A percentile compares a stretch with the other conserved stretches of the same genome.
These are phyloP conservation scores for Nesogale talazaci DNA, from an alignment of 2,113 vertebrate genomes.

Conservation along the genomic window DNA sequence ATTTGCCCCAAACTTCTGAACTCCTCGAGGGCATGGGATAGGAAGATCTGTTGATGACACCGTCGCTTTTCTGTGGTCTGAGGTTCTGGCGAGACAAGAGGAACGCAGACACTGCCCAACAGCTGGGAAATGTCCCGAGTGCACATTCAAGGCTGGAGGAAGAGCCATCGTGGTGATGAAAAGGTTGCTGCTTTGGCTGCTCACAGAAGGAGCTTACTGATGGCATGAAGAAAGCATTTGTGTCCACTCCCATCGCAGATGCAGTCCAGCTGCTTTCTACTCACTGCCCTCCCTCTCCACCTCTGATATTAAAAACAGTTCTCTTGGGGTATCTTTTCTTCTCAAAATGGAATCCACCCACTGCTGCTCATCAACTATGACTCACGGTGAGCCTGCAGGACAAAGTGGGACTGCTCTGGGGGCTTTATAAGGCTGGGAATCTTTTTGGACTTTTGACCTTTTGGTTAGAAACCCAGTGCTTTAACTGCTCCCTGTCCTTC, in stretches of 20 bases:
- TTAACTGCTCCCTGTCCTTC: background rate
- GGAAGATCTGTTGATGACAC: background rate
- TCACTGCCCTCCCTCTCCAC: conserved; percentile 2
- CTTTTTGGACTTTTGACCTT: too few species aligned
- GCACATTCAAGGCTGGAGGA: background rate
- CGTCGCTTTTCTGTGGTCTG: conserved; percentile 9
- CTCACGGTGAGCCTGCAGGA: background rate
- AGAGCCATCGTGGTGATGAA: conserved; percentile 63
- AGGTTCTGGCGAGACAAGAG: background rate
- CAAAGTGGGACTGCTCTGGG: background rate
- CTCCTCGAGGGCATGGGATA: background rate
- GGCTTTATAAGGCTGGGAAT: background rate
- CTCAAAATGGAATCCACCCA: background rate
- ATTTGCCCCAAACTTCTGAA: background rate
- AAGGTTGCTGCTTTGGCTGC: conserved; percentile 25
- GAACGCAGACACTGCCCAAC: background rate
- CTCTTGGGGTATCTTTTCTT: conserved; percentile 20
- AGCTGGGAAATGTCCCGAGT: conserved; percentile 71
- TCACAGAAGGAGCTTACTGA: conserved; percentile 52
- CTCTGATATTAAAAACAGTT: conserved; percentile 26
- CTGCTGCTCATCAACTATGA: background rate
- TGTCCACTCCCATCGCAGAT: conserved; percentile 53
- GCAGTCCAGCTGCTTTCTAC: conserved; percentile 69
- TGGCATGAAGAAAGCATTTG: conserved; percentile 15
- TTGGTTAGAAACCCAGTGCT: too few species aligned